Conservation (phyloP, 2,888 invertebrate species). For the Eumerus sabulonum region DNA sequence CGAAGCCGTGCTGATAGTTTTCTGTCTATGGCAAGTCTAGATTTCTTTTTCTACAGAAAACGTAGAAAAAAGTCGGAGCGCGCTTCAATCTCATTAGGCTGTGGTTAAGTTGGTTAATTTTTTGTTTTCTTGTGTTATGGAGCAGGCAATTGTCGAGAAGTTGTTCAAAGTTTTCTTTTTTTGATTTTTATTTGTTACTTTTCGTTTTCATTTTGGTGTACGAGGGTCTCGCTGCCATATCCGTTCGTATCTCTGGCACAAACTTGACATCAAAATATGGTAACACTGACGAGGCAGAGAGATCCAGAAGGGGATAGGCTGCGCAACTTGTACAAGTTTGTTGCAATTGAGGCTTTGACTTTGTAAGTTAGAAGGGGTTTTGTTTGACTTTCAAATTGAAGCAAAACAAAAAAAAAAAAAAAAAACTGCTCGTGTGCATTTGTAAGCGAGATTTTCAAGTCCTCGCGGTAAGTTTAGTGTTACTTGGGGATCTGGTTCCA, state of each 20-base stretch:
- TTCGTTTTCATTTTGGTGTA: slow-evolving; percentile 18
- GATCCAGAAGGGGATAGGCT: no score
- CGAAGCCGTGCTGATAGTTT: slow-evolving; percentile 43
- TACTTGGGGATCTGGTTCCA: no score
- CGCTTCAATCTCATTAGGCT: slow-evolving; percentile 63
- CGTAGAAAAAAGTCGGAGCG: slow-evolving; percentile 46
- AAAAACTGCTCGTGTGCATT: no score
- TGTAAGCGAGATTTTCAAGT: no score
- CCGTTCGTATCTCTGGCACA: slow-evolving; percentile 27
- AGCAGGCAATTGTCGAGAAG: slow-evolving; percentile 31
- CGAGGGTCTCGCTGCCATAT: slow-evolving; percentile 4
- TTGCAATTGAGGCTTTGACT: no score
- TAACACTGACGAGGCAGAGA: slow-evolving; percentile 7
- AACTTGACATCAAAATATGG: slow-evolving; percentile 51
- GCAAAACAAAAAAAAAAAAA: no score
- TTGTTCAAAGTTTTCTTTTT: slow-evolving; percentile 26
- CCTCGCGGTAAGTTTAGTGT: no score
- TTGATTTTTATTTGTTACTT: background rate
- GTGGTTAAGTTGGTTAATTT: slow-evolving; percentile 24
- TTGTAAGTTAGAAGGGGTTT: no score
- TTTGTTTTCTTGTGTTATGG: slow-evolving; percentile 8
- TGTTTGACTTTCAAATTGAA: no score
- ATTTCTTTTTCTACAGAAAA: slow-evolving; percentile 49
- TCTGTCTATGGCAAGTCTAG: slow-evolving; percentile 65
- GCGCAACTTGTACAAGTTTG: no score